Percentiles rank a stretch among this genome's conserved stretches.
These are phyloP conservation scores for Anolis sagrei DNA, from an alignment of 2,113 vertebrate genomes.

Conservation along the genomic window DNA sequence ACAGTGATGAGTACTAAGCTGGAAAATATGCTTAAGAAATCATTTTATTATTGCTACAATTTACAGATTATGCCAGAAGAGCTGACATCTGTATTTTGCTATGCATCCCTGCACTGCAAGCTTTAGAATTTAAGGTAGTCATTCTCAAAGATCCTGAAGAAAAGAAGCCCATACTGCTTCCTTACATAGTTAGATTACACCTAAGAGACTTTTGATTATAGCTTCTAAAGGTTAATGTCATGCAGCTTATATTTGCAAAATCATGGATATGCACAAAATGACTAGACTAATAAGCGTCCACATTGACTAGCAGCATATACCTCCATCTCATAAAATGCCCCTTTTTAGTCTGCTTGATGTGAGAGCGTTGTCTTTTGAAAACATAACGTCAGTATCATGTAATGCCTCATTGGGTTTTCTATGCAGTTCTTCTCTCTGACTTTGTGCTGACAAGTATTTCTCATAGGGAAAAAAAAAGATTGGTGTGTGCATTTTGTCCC, in stretches of 20 bases:
- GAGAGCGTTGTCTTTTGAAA: neutral
- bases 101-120: constrained; percentile 38
- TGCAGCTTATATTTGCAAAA: constrained; percentile 11
- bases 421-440: neutral
- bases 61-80: constrained; percentile 57
- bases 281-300: neutral
- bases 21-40: constrained; percentile 68
- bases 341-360: neutral
- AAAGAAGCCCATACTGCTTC: constrained; percentile 38
- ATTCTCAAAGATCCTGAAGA: constrained; percentile 49
- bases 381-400: neutral
- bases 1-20: constrained; percentile 60
- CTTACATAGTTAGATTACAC: constrained; percentile 22
- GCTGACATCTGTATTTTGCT: constrained; percentile 60
- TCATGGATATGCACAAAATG: neutral
- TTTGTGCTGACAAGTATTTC: constrained; percentile 6
- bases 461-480: neutral
- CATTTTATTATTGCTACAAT: constrained; percentile 36
- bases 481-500: neutral
- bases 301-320: neutral
- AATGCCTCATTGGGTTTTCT: neutral
- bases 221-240: neutral
- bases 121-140: constrained; percentile 59
- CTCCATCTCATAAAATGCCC: neutral
- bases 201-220: constrained; percentile 16